Conservation (phyloP, 2,888 invertebrate species). For the Oxyteleia sp. region DNA sequence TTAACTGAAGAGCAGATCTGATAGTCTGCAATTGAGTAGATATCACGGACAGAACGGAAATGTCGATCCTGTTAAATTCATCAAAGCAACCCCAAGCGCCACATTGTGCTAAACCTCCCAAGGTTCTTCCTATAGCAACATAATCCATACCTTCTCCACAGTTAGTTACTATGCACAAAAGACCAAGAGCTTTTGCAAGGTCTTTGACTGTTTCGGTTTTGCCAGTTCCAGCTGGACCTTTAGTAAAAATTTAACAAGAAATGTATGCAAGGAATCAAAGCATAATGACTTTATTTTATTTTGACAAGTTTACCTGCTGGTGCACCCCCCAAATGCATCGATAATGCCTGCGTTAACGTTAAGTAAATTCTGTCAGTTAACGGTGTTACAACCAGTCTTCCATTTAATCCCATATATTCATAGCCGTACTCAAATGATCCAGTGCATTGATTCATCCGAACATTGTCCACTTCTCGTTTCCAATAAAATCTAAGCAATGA, state of each 20-base stretch:
- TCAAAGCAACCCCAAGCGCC: constrained; percentile 99
- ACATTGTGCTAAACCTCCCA: constrained; percentile 94
- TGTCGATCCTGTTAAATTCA: constrained; percentile 97
- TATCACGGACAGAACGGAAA: constrained; percentile 97
- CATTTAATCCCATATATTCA: constrained; percentile 98
- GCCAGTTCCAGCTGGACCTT: constrained; percentile 93
- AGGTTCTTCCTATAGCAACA: constrained; percentile 93
- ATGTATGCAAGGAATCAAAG: background rate
- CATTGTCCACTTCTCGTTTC: no score
- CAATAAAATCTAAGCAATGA: constrained; percentile 91
- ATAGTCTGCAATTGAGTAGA: constrained; percentile 97
- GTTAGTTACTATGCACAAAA: constrained; percentile 95
- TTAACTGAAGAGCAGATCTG: constrained; percentile 93
- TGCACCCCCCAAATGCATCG: constrained; percentile 97
- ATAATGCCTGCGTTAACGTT: constrained; percentile 96
- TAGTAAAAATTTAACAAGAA: constrained; percentile 4
- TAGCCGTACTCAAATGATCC: constrained; percentile 96
- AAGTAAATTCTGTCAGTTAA: constrained; percentile 97
- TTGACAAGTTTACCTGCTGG: no score
- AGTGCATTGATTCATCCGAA: constrained; percentile 94
- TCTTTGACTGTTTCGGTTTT: constrained; percentile 98
- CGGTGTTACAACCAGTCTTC: constrained; percentile 96
- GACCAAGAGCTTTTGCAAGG: constrained; percentile 95
- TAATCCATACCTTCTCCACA: constrained; percentile 98
- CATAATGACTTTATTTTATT: no score